Percentiles rank a stretch among this genome's conserved stretches.
phyloP scores from a whole-genome alignment of 2,888 invertebrate species.

The Heteropelma amictum region DNA sequence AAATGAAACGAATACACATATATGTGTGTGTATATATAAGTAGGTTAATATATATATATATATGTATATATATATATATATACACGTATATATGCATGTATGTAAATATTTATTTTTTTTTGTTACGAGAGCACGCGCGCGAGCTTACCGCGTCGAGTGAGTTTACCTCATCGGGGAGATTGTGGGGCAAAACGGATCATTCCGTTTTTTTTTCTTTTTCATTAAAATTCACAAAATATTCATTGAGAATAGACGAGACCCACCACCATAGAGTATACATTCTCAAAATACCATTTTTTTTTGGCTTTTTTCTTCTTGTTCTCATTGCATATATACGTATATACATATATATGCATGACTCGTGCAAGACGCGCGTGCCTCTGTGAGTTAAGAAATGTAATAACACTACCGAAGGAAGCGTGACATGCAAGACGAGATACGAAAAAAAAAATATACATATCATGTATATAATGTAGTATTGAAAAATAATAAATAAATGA shows the following conservation, averaged over 20 bases:
- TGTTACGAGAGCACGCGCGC: slow-evolving; percentile 47
- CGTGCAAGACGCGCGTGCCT: slow-evolving; percentile 61
- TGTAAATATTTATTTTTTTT: slow-evolving; percentile 20
- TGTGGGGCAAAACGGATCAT: background rate
- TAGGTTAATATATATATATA: slow-evolving; percentile 25
- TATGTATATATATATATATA: slow-evolving; percentile 15
- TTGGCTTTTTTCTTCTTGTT: too few relatives aligned
- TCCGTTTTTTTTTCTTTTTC: too few relatives aligned
- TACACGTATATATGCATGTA: slow-evolving; percentile 31
- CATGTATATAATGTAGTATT: slow-evolving; percentile 64
- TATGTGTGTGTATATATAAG: background rate
- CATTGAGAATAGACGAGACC: too few relatives aligned
- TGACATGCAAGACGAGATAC: slow-evolving; percentile 78
- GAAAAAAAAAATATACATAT: slow-evolving; percentile 53
- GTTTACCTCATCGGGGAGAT: slow-evolving; percentile 3
- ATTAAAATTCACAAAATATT: too few relatives aligned
- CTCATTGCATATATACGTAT: slow-evolving; percentile 8
- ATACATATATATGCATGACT: slow-evolving; percentile 47
- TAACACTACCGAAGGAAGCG: slow-evolving; percentile 77
- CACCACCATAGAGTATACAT: slow-evolving; percentile 39
- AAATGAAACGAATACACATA: slow-evolving; percentile 43
- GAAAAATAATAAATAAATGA: slow-evolving; percentile 48
- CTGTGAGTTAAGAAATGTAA: slow-evolving; percentile 68
- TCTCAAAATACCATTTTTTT: slow-evolving; percentile 21
- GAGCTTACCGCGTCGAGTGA: slow-evolving; percentile 25